Base-by-base conservation (phyloP, 2,113 vertebrate genomes). In the Lamprotornis superbus region DNA sequence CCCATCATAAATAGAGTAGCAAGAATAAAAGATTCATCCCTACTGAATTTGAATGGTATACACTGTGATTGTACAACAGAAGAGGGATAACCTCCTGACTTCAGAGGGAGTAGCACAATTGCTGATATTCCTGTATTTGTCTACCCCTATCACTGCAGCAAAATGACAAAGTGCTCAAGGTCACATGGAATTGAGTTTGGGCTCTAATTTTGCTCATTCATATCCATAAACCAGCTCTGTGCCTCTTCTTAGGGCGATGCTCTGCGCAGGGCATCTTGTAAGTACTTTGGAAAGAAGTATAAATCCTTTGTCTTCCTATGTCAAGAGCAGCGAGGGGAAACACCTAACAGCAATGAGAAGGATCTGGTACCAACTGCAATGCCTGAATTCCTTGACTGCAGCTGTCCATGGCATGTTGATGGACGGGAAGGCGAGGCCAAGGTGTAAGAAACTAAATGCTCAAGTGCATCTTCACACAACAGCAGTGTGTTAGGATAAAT, bases 391-490 rank as follows among this genome's bases (percentile, higher is more conserved):
- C 28, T 57, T 17, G 53, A 9, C 8, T 8, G 11, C n/a, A 39
- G 15, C 50, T 83, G 10, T 30, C 44, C 18, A 13, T 18, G 3
- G 1, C 11, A 30, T 37, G 8, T 4, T 77, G 25, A 15, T 0
- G 8, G 28, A 27, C 8, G 24, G 40, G 50, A 80, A 73, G 7
- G 21, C 2, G 8, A 87, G 37, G 24, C 9, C 21, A 31, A 61
- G 27, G 35, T 40, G 16, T 3, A 12, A 76, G 50, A 71, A 77
- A 55, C 12, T 6, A 2, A 67, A 25, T 27, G 4, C 27, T 40
- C 44, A 35, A 33, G 7, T 2, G 5, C 6, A 12, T 64, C 30
- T 64, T 68, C 40, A 27, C 31, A 20, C 12, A 46, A 30, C 24
- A 56, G 11, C 25, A 57, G 65, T 15, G 17, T 28, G 25, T 17